These are phyloP conservation scores for Ovis aries DNA, from an alignment of 2,113 vertebrate species.

Conservation along the genomic window DNA sequence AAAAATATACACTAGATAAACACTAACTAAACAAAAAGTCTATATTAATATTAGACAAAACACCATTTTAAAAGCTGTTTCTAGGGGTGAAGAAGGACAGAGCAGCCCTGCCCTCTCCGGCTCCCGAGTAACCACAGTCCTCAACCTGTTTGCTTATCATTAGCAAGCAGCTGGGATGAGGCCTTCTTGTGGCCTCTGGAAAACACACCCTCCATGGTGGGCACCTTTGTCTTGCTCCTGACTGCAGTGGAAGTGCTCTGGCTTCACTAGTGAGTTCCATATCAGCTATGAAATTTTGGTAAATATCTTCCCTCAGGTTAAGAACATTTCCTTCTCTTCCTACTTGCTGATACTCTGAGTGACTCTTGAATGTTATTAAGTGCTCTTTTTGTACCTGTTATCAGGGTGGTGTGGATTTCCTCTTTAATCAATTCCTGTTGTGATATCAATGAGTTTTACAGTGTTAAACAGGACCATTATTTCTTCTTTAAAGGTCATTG, in stretches of 20 bases:
- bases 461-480: too few relatives aligned
- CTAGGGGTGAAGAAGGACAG: neutral
- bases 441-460: accelerated
- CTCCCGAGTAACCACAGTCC: too few relatives aligned
- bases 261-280: neutral
- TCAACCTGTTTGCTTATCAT: too few relatives aligned
- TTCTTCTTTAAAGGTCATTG: neutral
- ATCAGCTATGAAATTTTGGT: neutral
- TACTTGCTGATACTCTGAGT: neutral
- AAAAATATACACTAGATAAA: neutral
- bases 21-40: neutral
- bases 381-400: neutral
- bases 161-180: neutral
- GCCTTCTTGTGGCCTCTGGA: neutral
- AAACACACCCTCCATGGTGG: accelerated
- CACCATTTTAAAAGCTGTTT: neutral
- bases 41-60: neutral
- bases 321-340: neutral
- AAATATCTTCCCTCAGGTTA: neutral
- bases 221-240: neutral
- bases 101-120: too few relatives aligned
- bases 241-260: neutral
- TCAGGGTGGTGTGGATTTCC: neutral
- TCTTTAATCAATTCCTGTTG: neutral
- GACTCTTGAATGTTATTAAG: neutral